phyloP scores from a whole-genome alignment of 2,113 vertebrate species.

The Strigops habroptila region DNA sequence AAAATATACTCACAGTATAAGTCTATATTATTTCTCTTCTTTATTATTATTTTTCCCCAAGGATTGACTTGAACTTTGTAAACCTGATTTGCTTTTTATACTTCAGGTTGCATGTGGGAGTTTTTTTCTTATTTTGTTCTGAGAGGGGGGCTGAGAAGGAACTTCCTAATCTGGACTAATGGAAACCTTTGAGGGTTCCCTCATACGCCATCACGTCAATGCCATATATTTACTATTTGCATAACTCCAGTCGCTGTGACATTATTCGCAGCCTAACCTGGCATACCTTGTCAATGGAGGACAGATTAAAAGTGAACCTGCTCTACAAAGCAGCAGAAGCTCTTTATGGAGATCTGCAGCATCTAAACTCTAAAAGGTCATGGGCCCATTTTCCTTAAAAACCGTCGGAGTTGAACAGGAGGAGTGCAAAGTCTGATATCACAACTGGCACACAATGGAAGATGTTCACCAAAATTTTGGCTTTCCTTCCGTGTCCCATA shows the following conservation, averaged over 20 bases:
- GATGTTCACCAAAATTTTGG: background rate
- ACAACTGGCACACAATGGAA: background rate
- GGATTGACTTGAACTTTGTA: background rate
- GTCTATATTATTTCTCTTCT: background rate
- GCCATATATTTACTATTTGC: background rate
- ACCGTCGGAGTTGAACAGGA: background rate
- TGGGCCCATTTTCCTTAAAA: background rate
- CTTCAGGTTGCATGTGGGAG: background rate
- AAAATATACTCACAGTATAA: background rate
- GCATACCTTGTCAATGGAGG: fast-evolving
- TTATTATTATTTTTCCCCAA: background rate
- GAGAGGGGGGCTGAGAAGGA: background rate
- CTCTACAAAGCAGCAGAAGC: background rate
- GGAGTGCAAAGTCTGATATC: background rate
- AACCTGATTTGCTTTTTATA: background rate
- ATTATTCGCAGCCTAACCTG: background rate
- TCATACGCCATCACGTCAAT: background rate
- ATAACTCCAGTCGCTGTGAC: background rate
- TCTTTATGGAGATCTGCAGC: background rate
- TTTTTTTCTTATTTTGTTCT: background rate
- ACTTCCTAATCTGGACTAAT: background rate
- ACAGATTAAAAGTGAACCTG: background rate
- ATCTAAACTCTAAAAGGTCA: background rate
- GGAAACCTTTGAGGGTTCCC: background rate
- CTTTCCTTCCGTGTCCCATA: background rate